Base-by-base conservation (phyloP, 30 jellyfish, hydroid and myxozoan species). In the Chrysaora quinquecirrha region DNA sequence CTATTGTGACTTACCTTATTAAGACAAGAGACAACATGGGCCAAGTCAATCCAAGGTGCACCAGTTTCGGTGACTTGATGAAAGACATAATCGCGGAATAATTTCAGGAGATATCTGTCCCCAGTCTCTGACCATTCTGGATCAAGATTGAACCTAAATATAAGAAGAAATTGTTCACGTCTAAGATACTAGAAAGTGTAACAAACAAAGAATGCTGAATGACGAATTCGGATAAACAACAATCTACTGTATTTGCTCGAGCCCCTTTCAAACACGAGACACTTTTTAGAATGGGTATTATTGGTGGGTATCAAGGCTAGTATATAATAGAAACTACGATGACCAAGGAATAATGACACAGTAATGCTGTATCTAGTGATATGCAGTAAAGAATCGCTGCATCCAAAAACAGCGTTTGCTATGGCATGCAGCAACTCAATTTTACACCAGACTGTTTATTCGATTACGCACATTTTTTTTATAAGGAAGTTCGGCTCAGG, bases 81-180 rank as follows among this genome's bases (percentile, higher is more conserved):
- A 90, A 90, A 90, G 49, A 90, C 80, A 30, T 90, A 90, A 60
- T 90, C 97, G 6, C 97, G 93, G 31, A 90, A 90, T 21, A 90
- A 76, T 64, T 90, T 90, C 74, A 90, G 87, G 34, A 90, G 74
- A 52, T 90, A 90, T 34, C 97, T 84, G 74, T 90, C 97, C 43
- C 97, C 97, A 54, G 97, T 90, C 73, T 90, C 97, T 23, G 97
- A 85, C 97, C 97, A 90, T 29, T 90, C 97, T 2, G 89, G 83
- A 48, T 90, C 97, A 87, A 90, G 67, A 84, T 76, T 79, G 64
- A 78, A 90, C 58, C 97, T 90, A 27, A 54, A 22, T 30, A 62
- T 3, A 50, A 24, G 33, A 30, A 31, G 21, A 34, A 38, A 14
- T 3, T 38, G 54, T 38, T 38, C 54, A 38, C 54, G 11, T 3